Conservation (phyloP, 2,888 invertebrate species). For the Acanthoscelides obtectus region DNA sequence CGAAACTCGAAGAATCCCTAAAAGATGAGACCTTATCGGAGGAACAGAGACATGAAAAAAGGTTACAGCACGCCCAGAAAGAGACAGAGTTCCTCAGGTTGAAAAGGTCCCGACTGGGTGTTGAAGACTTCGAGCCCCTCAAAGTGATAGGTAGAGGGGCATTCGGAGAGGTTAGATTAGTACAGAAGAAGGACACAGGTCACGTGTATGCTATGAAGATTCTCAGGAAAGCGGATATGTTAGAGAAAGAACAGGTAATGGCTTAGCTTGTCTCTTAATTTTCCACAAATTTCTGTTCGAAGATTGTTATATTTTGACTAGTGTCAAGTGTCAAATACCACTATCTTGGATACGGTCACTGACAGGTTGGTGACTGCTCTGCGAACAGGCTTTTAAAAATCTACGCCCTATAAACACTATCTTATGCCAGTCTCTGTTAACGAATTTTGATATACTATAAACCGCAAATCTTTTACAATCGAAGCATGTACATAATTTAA, state of each 20-base stretch:
- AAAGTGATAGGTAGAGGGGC: conserved; percentile 95
- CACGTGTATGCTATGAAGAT: conserved; percentile 99
- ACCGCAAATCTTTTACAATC: too few species aligned
- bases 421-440: too few species aligned
- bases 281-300: too few species aligned
- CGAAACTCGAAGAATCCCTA: conserved; percentile 93
- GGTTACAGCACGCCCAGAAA: conserved; percentile 94
- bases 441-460: too few species aligned
- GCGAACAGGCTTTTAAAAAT: too few species aligned
- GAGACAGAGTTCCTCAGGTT: conserved; percentile 97
- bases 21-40: conserved; percentile 93
- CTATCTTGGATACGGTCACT: too few species aligned
- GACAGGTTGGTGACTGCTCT: too few species aligned
- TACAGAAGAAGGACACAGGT: conserved; percentile 99
- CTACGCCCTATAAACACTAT: too few species aligned
- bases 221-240: conserved; percentile 96
- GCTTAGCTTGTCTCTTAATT: too few species aligned
- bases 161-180: conserved; percentile 92
- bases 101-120: conserved; percentile 91
- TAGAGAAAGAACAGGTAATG: conserved; percentile 88
- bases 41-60: conserved; percentile 89
- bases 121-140: conserved; percentile 96
- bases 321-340: too few species aligned
- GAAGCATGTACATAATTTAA: too few species aligned
- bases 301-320: too few species aligned